phyloP scores from a whole-genome alignment of 2,113 vertebrate genomes.

The Brevimyrus niger region DNA sequence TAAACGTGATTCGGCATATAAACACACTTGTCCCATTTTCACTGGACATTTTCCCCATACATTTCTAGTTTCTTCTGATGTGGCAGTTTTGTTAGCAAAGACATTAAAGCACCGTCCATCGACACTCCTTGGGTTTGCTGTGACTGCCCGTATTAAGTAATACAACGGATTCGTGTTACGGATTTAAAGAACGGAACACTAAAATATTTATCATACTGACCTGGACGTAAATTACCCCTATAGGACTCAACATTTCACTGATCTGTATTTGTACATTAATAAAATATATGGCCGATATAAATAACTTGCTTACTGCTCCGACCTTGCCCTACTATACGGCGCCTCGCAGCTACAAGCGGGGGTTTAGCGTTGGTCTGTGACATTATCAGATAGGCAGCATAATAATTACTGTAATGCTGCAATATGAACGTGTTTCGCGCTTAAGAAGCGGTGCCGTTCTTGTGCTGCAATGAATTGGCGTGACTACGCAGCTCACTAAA shows the following conservation, averaged over 20 bases:
- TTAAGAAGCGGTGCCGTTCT: neutral
- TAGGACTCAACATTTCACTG: neutral
- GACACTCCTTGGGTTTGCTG: neutral
- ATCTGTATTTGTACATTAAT: neutral
- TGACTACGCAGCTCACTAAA: neutral
- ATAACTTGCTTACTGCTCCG: neutral
- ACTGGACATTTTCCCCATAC: neutral
- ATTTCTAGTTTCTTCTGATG: neutral
- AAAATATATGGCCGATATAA: neutral
- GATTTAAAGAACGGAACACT: neutral
- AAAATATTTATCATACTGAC: neutral
- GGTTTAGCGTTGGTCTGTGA: neutral
- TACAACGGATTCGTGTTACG: neutral
- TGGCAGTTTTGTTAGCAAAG: neutral
- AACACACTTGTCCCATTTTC: neutral
- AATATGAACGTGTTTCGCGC: neutral
- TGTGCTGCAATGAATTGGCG: neutral
- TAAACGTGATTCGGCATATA: neutral
- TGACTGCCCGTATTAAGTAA: neutral
- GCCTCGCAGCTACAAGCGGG: neutral
- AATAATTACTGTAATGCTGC: neutral
- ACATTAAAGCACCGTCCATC: neutral
- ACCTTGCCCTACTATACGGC: neutral
- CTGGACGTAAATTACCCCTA: neutral
- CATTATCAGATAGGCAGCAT: neutral